Percentiles rank a stretch among this genome's conserved stretches.
These are phyloP conservation scores for Anarrhichthys ocellatus DNA, from an alignment of 2,113 vertebrate genomes.

Conservation along the genomic window DNA sequence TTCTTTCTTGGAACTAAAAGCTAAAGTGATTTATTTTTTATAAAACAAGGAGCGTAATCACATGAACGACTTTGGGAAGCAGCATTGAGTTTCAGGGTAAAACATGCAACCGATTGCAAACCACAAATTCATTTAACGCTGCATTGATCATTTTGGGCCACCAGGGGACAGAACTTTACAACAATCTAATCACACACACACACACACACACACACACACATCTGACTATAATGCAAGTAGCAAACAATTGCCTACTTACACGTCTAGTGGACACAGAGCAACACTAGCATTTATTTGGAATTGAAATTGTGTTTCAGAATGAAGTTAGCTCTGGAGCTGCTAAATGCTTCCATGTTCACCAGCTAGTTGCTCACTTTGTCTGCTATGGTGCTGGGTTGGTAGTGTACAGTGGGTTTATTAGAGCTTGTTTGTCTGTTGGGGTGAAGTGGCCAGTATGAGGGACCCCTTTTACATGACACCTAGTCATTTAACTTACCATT, in stretches of 20 bases:
- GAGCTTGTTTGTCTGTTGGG: neutral
- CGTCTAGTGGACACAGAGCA: neutral
- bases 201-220: neutral
- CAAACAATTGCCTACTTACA: neutral
- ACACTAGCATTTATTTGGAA: neutral
- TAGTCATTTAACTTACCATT: neutral
- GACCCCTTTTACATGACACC: neutral
- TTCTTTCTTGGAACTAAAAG: conserved; percentile 4
- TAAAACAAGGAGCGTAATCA: neutral
- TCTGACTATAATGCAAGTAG: neutral
- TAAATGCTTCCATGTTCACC: neutral
- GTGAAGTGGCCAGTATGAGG: neutral
- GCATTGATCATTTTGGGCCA: neutral
- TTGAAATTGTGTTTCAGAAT: neutral
- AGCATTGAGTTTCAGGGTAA: too few relatives aligned
- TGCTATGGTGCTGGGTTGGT: neutral
- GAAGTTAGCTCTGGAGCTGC: neutral
- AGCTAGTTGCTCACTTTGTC: neutral
- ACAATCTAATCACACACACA: neutral
- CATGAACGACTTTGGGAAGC: neutral
- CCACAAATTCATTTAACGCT: neutral
- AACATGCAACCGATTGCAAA: neutral
- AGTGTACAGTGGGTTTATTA: neutral
- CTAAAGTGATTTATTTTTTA: conserved; percentile 7
- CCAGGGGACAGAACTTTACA: neutral